phyloP scores from a whole-genome alignment of 2,888 invertebrate genomes.

The Megaustenia siamemsis region DNA sequence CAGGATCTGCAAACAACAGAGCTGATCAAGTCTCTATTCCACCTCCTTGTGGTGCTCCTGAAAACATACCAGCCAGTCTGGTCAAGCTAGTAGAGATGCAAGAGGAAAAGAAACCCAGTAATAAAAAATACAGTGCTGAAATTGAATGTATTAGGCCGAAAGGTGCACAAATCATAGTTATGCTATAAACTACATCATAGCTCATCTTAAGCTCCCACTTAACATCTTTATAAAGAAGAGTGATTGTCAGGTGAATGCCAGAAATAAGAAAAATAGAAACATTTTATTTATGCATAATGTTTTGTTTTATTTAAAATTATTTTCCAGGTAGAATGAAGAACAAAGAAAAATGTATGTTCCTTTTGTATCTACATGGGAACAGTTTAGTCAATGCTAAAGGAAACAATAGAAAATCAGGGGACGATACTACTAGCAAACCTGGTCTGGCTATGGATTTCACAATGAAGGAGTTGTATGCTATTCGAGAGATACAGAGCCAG shows the following conservation, averaged over 20 bases:
- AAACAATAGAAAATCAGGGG: conserved; percentile 59
- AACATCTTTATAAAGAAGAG: background rate
- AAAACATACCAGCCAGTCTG: too few relatives aligned
- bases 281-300: background rate
- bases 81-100: too few relatives aligned
- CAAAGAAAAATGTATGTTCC: conserved; percentile 81
- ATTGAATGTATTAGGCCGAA: too few relatives aligned
- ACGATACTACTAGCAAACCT: conserved; percentile 67
- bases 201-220: too few relatives aligned
- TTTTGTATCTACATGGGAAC: conserved; percentile 89
- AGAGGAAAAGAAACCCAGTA: too few relatives aligned
- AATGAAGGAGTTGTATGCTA: conserved; percentile 86
- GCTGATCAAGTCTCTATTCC: too few relatives aligned
- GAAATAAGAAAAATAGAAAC: background rate
- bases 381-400: conserved; percentile 86
- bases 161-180: too few relatives aligned
- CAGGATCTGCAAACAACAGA: too few relatives aligned
- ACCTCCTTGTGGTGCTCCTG: too few relatives aligned
- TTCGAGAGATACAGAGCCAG: conserved; percentile 87
- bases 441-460: conserved; percentile 83
- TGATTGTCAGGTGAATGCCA: background rate
- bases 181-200: too few relatives aligned
- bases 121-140: too few relatives aligned
- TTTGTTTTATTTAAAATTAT: background rate
- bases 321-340: conserved; percentile 70